phyloP scores from a whole-genome alignment of 2,113 vertebrate genomes.

The Pogonocichla stellata region DNA sequence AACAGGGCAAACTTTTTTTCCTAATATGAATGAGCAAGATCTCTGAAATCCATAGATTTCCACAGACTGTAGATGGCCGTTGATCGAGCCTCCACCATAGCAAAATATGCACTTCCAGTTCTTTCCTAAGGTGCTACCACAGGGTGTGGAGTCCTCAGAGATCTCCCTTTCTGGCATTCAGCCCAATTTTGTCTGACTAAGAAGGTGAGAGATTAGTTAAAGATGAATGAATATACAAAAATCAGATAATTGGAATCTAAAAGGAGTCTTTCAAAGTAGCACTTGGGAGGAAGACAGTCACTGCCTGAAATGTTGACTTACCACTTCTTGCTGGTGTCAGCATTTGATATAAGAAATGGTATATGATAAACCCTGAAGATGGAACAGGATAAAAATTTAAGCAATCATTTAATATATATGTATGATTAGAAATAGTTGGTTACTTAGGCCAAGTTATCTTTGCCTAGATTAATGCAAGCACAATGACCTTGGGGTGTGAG shows the following conservation, averaged over 20 bases:
- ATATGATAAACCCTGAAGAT: neutral
- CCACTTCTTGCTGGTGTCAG: neutral
- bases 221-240: neutral
- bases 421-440: neutral
- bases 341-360: neutral
- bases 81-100: accelerated
- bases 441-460: neutral
- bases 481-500: neutral
- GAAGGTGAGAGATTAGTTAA: neutral
- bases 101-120: neutral
- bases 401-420: neutral
- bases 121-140: neutral
- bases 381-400: neutral
- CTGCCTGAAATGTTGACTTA: neutral
- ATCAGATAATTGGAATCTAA: neutral
- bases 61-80: neutral
- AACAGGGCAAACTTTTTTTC: neutral
- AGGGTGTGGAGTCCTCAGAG: neutral
- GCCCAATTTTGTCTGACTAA: neutral
- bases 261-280: neutral
- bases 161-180: neutral
- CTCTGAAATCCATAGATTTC: neutral
- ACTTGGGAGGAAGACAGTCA: neutral
- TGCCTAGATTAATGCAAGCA: neutral
- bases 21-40: neutral